These are phyloP conservation scores for Neomorphus geoffroyi DNA, from an alignment of 2,797 vertebrate genomes.

Conservation along the genomic window DNA sequence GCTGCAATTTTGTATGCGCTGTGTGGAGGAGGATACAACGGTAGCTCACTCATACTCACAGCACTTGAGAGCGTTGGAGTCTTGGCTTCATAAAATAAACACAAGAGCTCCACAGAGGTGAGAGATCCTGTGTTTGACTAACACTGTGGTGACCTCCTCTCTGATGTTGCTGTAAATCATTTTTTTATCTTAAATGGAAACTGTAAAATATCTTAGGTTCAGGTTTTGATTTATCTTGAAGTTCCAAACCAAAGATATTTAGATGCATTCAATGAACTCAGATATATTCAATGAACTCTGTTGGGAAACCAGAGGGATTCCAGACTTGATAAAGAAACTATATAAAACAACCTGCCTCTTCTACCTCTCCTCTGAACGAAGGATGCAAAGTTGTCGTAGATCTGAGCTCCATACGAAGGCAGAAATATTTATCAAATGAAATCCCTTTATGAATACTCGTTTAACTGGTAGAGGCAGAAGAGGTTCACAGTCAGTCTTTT, in stretches of 20 bases:
- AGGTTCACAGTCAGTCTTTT: background rate
- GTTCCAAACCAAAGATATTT: background rate
- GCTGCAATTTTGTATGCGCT: background rate
- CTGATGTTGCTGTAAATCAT: background rate
- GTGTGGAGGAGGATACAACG: background rate
- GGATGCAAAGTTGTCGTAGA: background rate
- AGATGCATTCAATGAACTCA: background rate
- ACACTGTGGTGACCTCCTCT: constrained; percentile 26
- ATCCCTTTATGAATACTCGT: background rate
- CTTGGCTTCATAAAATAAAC: constrained; percentile 47
- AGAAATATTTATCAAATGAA: background rate
- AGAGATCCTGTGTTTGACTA: constrained; percentile 60
- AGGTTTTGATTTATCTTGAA: background rate
- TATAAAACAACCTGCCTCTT: background rate
- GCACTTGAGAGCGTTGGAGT: background rate
- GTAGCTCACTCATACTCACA: background rate
- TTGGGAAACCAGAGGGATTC: background rate
- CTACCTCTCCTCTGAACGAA: background rate
- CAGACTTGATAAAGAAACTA: background rate
- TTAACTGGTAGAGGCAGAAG: background rate
- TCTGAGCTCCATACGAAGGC: background rate
- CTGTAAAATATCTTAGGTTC: background rate
- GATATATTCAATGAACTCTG: background rate
- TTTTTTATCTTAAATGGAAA: constrained; percentile 6
- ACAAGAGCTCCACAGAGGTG: constrained; percentile 48